Evolutionary conservation across 2,888 invertebrate genomes (phyloP), one percentile per base, ranked within the genome.

Genomic region (Escarpia spicata): DNA sequence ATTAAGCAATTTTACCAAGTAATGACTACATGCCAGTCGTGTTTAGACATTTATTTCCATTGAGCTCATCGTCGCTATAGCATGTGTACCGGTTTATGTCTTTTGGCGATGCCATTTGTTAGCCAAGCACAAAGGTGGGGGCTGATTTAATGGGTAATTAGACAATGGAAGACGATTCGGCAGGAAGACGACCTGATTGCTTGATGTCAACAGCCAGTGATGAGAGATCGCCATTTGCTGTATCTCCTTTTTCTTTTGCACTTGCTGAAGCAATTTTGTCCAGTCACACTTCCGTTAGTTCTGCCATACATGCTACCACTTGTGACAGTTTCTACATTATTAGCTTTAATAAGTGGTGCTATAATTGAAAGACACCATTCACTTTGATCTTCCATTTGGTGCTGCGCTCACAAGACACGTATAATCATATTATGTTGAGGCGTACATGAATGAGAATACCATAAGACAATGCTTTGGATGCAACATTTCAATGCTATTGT

Each of bases 1-100:
- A 75, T 75, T 75, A 75, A 75, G 75, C n/a, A 75, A 75, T 75
- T 75, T 75, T 15, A 75, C 75, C 75, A 75, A 75, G 75, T 75
- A 75, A 75, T 75, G 75, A 75, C 75, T 26, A 75, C 75, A 75
- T 75, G 75, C n/a, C 26, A 75, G 75, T 75, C 75, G 75, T 75
- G 75, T 75, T 75, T 75, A 26, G 75, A 75, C 75, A 75, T 75
- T 75, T 75, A 75, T 75, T n/a, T 75, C 75, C 75, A 75, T 26
- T n/a, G 75, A 26, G 75, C 75, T 26, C 75, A 26, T 26, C n/a
- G 75, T 6, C 26, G 26, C 26, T 75, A 26, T n/a, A 26, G 19
- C 75, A n/a, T n/a, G 75, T 75, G 75, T 75, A 26, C 75, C 26
- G 26, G 75, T 75, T 75, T 75, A 75, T 75, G 75, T 75, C 75